Base-by-base conservation (phyloP, 2,888 invertebrate genomes). In the Drosophila dives region DNA sequence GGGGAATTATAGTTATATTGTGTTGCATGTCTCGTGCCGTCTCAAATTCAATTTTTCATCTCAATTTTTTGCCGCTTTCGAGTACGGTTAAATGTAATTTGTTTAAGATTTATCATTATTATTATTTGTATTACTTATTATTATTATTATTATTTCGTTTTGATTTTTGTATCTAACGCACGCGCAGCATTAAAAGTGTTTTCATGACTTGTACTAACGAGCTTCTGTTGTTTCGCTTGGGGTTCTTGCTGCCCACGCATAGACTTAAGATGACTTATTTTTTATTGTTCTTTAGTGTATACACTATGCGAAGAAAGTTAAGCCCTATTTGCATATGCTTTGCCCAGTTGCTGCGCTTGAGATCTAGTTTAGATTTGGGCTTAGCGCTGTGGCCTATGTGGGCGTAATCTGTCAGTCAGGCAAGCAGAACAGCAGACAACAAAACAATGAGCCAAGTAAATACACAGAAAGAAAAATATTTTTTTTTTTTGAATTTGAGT, bases 11-110 rank as follows among this genome's bases (percentile, higher is more conserved):
- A 15, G 11, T 29, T 38, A 29, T 15, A 56, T 61, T 71, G 70
- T 65, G 63, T 66, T 20, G 12, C 33, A 73, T 68, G 51, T 70
- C 75, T 42, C 71, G 84, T 84, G 88, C 90, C 90, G 77, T 86
- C 72, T 84, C 83, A 83, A 89, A 90, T 83, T 90, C 73, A 88
- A 90, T 85, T 90, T 77, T 80, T 88, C 84, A 85, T 70, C 89
- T 60, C 1, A 26, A 26, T 26, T 82, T 79, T 81, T 71, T 40
- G 67, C 54, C 79, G 83, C 82, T 79, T 80, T 80, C 82, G 75
- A 66, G 66, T 88, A 83, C 83, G 73, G 77, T 90, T 90, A 88
- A 86, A 77, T 58, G 65, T 88, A 86, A 85, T 85, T 90, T 90
- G 80, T 83, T 78, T 81, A 77, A 58, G 45, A 45, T 40, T 49